Percentiles rank a stretch among this genome's conserved stretches.
phyloP scores from a whole-genome alignment of 1,140 invertebrate genomes.

The Zeugodacus cucurbitae region DNA sequence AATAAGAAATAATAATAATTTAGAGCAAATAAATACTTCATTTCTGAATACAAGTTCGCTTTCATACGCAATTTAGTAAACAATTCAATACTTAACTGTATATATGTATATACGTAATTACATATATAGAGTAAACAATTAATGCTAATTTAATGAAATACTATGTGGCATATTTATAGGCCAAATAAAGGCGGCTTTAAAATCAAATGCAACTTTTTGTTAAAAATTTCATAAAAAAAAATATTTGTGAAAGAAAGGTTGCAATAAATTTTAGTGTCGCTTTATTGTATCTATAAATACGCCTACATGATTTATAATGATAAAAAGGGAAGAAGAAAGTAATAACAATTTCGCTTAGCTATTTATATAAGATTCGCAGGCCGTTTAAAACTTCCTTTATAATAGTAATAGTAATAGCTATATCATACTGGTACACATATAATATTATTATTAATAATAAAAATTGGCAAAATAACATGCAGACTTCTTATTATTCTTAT shows the following conservation, averaged over 20 bases:
- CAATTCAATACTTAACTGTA: not conserved
- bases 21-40: conserved; percentile 5
- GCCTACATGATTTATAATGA: not conserved
- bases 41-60: not conserved
- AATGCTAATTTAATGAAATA: conserved; percentile 15
- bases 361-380: conserved; percentile 19
- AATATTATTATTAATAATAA: conserved; percentile 4
- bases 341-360: conserved; percentile 33
- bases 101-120: not conserved
- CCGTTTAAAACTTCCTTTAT: conserved; percentile 1
- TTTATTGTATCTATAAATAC: too few relatives aligned
- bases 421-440: conserved; percentile 12
- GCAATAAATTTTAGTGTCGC: too few relatives aligned
- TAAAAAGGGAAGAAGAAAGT: conserved; percentile 7
- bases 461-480: conserved; percentile 19
- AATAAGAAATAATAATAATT: not conserved
- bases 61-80: not conserved
- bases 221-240: too few relatives aligned
- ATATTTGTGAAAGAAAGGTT: too few relatives aligned
- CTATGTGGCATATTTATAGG: not conserved
- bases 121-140: not conserved
- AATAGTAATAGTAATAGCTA: conserved; percentile 2
- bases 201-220: too few relatives aligned
- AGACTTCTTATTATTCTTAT: not conserved
- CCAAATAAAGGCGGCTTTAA: too few relatives aligned